Conservation (phyloP, 2,113 vertebrate species). For the Ifrita kowaldi region DNA sequence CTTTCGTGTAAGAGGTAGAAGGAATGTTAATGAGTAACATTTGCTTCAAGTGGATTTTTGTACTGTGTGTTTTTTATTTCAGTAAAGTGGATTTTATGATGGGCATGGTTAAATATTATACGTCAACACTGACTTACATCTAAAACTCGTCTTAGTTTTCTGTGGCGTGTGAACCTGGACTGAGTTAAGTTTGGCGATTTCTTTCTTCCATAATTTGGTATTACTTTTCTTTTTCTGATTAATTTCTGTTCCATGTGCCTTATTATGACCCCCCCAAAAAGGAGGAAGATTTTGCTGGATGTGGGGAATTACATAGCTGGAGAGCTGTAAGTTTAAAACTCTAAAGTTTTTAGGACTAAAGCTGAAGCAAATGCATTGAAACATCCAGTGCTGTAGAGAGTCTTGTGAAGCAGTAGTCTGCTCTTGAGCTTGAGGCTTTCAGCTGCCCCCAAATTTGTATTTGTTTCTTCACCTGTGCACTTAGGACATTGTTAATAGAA, state of each 20-base stretch:
- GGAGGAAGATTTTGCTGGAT: neutral
- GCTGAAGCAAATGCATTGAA: neutral
- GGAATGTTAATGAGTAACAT: constrained; percentile 15
- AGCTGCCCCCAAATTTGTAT: neutral
- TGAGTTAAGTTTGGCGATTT: neutral
- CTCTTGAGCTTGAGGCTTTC: neutral
- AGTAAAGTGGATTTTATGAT: constrained; percentile 11
- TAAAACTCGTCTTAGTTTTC: neutral
- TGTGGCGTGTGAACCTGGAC: neutral
- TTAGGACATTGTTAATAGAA: neutral
- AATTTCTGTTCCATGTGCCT: neutral
- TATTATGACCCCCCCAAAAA: neutral
- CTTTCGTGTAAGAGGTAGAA: neutral
- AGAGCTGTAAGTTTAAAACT: neutral
- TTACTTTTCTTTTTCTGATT: neutral
- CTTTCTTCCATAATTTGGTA: neutral
- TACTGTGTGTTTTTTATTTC: neutral
- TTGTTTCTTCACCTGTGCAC: neutral
- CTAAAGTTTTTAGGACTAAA: neutral
- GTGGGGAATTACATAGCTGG: neutral
- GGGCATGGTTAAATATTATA: neutral
- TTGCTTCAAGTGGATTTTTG: neutral
- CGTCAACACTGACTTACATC: neutral
- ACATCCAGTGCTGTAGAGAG: neutral
- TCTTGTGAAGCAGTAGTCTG: neutral